These are phyloP conservation scores for Sternotherus odoratus DNA, from an alignment of 2,797 vertebrate species.

Conservation along the genomic window DNA sequence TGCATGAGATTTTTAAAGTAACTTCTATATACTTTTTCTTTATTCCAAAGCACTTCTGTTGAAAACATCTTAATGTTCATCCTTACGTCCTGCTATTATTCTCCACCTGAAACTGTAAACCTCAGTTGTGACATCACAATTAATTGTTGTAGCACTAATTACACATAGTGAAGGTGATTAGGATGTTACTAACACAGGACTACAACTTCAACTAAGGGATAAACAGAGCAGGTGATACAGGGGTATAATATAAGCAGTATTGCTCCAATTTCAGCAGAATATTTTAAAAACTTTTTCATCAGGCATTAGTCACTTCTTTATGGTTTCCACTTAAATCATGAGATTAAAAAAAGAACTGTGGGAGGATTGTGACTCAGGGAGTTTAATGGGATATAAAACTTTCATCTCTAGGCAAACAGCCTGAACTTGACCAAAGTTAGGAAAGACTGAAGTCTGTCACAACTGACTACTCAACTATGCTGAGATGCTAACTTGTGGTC, in stretches of 20 bases:
- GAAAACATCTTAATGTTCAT: neutral
- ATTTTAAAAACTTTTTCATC: neutral
- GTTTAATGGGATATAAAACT: neutral
- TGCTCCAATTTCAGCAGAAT: neutral
- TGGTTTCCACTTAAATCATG: neutral
- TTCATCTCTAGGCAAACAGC: neutral
- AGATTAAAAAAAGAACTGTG: neutral
- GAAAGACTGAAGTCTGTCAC: neutral
- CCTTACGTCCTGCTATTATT: neutral
- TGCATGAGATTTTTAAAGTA: neutral
- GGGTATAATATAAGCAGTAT: neutral
- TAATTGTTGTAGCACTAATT: neutral
- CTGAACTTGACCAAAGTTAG: neutral
- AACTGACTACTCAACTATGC: neutral
- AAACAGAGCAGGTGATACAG: neutral
- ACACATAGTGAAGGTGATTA: neutral
- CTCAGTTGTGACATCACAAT: neutral
- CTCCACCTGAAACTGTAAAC: neutral
- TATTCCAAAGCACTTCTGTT: neutral
- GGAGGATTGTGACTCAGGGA: neutral
- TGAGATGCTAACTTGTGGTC: constrained; percentile 5
- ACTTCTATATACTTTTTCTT: neutral
- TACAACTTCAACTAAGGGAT: neutral
- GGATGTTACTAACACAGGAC: neutral
- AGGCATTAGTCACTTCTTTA: neutral